These are phyloP conservation scores for Drosophila willistoni DNA, from an alignment of 1,140 invertebrate genomes.

Conservation along the genomic window DNA sequence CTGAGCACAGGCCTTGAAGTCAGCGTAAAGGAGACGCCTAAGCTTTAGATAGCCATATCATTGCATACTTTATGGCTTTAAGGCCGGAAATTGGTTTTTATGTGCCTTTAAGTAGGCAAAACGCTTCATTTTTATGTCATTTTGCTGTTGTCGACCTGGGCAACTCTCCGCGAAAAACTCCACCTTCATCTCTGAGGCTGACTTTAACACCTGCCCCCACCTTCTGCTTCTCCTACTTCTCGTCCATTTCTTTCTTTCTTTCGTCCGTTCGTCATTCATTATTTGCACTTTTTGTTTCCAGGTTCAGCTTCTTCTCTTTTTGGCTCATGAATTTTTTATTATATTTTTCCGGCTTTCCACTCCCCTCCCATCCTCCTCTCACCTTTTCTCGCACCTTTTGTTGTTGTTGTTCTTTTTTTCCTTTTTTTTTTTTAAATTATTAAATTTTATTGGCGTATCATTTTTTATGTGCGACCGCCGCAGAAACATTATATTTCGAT, in stretches of 20 bases:
- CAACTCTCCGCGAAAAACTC: background rate
- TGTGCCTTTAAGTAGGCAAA: constrained; percentile 79
- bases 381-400: constrained; percentile 24
- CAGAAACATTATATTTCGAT: constrained; percentile 81
- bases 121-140: constrained; percentile 81
- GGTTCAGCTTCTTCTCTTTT: constrained; percentile 59
- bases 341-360: constrained; percentile 68
- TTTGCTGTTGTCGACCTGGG: constrained; percentile 46
- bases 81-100: constrained; percentile 74
- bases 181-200: background rate
- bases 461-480: constrained; percentile 77
- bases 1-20: background rate
- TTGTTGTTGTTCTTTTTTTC: background rate
- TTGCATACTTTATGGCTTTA: constrained; percentile 68
- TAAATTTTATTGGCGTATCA: constrained; percentile 81
- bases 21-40: background rate
- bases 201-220: constrained; percentile 23
- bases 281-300: constrained; percentile 63
- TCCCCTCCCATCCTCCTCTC: background rate
- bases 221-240: background rate
- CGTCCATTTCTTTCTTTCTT: constrained; percentile 15
- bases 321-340: constrained; percentile 80
- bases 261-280: constrained; percentile 71
- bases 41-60: constrained; percentile 41
- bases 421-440: constrained; percentile 76